These are phyloP conservation scores for Triplophysa tibetana DNA, from an alignment of 2,113 vertebrate species.

Conservation along the genomic window DNA sequence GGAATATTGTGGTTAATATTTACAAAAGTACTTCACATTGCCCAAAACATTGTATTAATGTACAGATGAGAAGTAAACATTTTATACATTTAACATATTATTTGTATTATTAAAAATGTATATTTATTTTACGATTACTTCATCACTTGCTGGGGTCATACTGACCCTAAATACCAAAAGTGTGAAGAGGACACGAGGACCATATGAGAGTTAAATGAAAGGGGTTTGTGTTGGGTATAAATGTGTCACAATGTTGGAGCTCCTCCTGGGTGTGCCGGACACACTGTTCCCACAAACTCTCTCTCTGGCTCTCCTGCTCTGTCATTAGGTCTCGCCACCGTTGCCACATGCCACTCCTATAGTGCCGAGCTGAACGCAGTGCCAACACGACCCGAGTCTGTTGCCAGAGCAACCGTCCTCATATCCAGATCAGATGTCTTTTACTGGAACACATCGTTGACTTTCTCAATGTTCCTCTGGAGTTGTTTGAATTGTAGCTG, in stretches of 20 bases:
- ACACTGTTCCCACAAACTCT: conserved; percentile 37
- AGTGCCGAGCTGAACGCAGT: conserved; percentile 14
- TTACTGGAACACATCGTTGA: conserved; percentile 36
- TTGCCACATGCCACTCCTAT: conserved; percentile 38
- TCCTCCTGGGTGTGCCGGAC: conserved; percentile 48
- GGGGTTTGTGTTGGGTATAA: conserved; percentile 32
- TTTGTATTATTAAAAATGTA: no score
- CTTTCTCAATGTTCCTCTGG: not conserved
- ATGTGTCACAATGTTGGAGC: conserved; percentile 47
- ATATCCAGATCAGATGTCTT: conserved; percentile 2
- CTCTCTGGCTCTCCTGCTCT: conserved; percentile 40
- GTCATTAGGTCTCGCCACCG: conserved; percentile 48
- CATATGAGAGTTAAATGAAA: no score
- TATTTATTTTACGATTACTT: no score
- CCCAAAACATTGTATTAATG: no score
- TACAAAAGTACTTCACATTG: no score
- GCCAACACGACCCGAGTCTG: conserved; percentile 10
- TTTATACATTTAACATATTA: no score
- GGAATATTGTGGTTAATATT: no score
- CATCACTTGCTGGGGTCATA: no score
- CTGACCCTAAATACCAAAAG: no score
- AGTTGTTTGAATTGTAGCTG: conserved; percentile 9
- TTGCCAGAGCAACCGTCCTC: conserved; percentile 10
- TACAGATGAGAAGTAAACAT: no score
- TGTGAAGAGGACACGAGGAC: no score